Evolutionary conservation across 2,888 invertebrate genomes (phyloP), one percentile per base, ranked within the genome.

Genomic region (Cosmia pyralina): DNA sequence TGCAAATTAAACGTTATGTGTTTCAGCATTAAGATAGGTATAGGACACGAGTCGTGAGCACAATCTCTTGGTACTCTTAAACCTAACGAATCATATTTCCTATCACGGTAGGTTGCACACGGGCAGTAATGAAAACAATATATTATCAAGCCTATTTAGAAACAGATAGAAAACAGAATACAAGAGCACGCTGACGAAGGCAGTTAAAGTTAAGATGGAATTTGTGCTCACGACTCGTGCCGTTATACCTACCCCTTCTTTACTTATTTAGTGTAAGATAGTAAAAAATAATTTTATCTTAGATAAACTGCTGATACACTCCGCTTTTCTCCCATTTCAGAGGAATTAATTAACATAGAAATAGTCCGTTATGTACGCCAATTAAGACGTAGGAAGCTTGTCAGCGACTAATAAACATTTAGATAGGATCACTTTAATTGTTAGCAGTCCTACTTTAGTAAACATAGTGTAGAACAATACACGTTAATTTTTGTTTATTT

Each of bases 311-410:
- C 69, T 62, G 67, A 69, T 69, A 77, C 38, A 50, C 38, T 46
- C 11, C 38, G 46, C 58, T 59, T 83, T 69, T 65, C 65, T 65
- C 34, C 44, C 55, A 70, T 67, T 74, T 59, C 11, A 38, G 34
- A 44, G 22, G 34, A 4, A 80, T 84, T 81, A 4, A 80, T 84
- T 81, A 67, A 67, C 81, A 84, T 81, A 75, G 60, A 75, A 84
- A 81, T 75, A 69, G 84, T 71, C 66, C 3, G 22, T 69, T 84
- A 44, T 57, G 65, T 84, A 60, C 38, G 48, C 66, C 81, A 84
- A 81, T 81, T 84, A 69, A 71, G 81, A 75, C 68, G 64, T 82
- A 58, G 68, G 68, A 58, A 75, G 75, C 67, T 75, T 66, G 69
- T 80, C 75, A 69, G 57, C 64, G 53, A 62, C 65, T 75, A 75